A percentile compares a stretch with the other conserved stretches of the same genome.
Evolutionary conservation across 2,113 vertebrate species (phyloP).

Genomic region (Stegastes partitus): DNA sequence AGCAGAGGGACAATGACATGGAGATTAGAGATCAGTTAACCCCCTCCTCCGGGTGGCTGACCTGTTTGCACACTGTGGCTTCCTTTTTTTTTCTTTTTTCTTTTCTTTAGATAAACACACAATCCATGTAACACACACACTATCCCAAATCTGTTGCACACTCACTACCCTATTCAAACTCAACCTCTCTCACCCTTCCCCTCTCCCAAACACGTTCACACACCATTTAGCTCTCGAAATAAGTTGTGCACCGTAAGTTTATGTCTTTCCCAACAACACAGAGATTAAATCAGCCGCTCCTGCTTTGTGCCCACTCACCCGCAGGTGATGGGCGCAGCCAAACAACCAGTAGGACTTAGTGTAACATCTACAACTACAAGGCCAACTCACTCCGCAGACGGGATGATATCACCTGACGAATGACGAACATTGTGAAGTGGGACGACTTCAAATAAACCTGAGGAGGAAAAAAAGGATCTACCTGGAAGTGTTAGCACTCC

Average conservation of each 20-base stretch:
- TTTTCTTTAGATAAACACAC: constrained; percentile 42
- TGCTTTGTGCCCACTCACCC: constrained; percentile 2
- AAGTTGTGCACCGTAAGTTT: not conserved
- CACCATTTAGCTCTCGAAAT: constrained; percentile 5
- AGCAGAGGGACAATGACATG: constrained; percentile 75
- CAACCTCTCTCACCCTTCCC: constrained; percentile 4
- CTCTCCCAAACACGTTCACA: constrained; percentile 14
- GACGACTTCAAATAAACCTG: constrained; percentile 4
- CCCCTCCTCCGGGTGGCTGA: constrained; percentile 45
- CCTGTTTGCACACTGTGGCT: constrained; percentile 64
- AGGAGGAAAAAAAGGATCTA: constrained; percentile 19
- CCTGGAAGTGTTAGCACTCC: constrained; percentile 26
- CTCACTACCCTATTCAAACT: constrained; percentile 23
- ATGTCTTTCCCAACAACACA: constrained; percentile 11
- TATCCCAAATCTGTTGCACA: constrained; percentile 22
- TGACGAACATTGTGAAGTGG: constrained; percentile 19
- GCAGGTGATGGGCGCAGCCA: constrained; percentile 49
- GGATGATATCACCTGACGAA: constrained; percentile 49
- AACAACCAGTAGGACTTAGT: constrained; percentile 23
- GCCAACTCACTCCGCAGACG: constrained; percentile 5
- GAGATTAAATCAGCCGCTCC: constrained; percentile 17
- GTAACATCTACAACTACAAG: constrained; percentile 41
- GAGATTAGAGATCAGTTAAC: constrained; percentile 78
- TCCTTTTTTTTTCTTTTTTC: constrained; percentile 71
- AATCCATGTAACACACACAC: constrained; percentile 37